Evolutionary conservation across 2,113 vertebrate genomes (phyloP).

Genomic region (Bettongia penicillata): DNA sequence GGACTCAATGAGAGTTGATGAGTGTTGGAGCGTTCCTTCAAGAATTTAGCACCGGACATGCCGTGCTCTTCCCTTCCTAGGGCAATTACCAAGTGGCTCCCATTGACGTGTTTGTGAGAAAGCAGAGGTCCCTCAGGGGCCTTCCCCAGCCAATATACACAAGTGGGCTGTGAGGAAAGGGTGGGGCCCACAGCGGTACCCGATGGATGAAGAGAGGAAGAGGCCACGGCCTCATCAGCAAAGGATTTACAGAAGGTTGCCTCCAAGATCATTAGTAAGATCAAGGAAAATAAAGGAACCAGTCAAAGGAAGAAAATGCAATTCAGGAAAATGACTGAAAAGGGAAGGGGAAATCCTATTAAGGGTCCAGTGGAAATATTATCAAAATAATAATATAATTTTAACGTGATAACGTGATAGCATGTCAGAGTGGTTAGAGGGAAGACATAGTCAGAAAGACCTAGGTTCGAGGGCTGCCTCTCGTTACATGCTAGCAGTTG

Average conservation of each 20-base stretch:
- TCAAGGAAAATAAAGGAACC: constrained; percentile 56
- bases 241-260: constrained; percentile 27
- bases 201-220: constrained; percentile 44
- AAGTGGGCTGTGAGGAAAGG: constrained; percentile 41
- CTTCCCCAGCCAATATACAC: background rate
- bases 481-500: background rate
- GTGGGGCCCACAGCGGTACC: background rate
- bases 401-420: background rate
- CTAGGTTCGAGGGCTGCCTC: background rate
- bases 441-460: background rate
- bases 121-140: constrained; percentile 53
- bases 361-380: background rate
- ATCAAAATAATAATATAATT: background rate
- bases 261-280: constrained; percentile 58
- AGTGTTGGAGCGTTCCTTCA: constrained; percentile 77
- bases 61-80: constrained; percentile 75
- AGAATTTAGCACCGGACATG: constrained; percentile 65
- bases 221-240: constrained; percentile 3
- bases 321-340: constrained; percentile 49
- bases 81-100: constrained; percentile 66
- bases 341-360: background rate
- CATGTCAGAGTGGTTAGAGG: background rate
- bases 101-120: constrained; percentile 30
- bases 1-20: constrained; percentile 3
- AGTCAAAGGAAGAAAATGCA: constrained; percentile 57